Conservation (phyloP, 1,140 invertebrate genomes). For the Tetragonula clypearis region DNA sequence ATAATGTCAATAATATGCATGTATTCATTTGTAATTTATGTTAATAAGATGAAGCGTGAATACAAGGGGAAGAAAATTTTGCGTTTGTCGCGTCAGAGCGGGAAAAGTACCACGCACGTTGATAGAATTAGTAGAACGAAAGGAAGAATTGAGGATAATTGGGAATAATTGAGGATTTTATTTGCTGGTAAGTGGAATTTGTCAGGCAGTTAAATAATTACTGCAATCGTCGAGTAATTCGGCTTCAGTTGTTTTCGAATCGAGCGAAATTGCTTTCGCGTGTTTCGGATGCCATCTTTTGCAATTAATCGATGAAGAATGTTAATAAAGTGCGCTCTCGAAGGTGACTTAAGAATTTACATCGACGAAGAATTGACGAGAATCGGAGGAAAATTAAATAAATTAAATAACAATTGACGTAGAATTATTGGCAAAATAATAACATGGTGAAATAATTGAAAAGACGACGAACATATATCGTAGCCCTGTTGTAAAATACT, state of each 20-base stretch:
- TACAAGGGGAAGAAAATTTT: neutral
- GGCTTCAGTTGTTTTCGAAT: neutral
- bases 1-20: too few species aligned
- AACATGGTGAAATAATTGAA: too few species aligned
- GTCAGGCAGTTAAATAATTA: too few species aligned
- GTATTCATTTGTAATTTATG: neutral
- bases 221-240: neutral
- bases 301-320: too few species aligned
- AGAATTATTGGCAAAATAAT: too few species aligned
- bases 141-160: conserved; percentile 3
- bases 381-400: neutral
- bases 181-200: neutral
- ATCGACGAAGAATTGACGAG: neutral
- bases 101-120: neutral
- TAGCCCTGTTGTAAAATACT: neutral
- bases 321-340: too few species aligned
- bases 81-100: neutral
- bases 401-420: neutral
- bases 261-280: neutral
- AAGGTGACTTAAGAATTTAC: neutral
- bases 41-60: neutral
- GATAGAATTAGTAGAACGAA: conserved; percentile 3
- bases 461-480: neutral
- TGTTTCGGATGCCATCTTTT: neutral
- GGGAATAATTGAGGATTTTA: neutral